Conservation (phyloP, 2,113 vertebrate species). For the Odobenus rosmarus region DNA sequence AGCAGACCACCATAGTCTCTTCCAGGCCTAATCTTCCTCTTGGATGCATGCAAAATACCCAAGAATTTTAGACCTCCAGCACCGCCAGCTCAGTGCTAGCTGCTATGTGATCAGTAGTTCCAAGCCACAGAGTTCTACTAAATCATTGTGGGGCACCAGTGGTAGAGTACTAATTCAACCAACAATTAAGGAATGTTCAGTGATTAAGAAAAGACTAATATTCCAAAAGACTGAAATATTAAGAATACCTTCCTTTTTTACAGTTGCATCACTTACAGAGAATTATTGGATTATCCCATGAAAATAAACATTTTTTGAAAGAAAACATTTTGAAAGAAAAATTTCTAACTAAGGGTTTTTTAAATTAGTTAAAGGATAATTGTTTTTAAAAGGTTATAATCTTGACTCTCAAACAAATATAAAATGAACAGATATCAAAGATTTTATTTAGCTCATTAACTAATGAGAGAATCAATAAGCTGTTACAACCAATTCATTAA, state of each 20-base stretch:
- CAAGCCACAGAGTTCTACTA: not conserved
- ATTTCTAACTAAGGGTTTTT: not conserved
- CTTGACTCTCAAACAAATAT: not conserved
- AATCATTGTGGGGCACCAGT: not conserved
- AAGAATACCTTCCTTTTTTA: no score
- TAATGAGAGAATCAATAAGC: not conserved
- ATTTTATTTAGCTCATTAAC: not conserved
- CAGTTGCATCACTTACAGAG: no score
- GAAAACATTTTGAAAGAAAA: not conserved
- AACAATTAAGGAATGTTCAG: not conserved
- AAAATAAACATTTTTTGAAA: slow-evolving; percentile 5
- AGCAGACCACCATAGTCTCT: not conserved
- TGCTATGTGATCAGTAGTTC: not conserved
- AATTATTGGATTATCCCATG: not conserved
- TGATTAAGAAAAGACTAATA: not conserved
- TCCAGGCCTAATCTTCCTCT: not conserved
- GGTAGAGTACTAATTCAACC: not conserved
- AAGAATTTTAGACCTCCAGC: not conserved
- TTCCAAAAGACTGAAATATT: not conserved
- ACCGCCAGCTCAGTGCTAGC: not conserved
- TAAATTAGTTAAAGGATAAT: not conserved
- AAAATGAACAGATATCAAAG: not conserved
- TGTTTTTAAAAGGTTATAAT: slow-evolving; percentile 32
- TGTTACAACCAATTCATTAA: not conserved
- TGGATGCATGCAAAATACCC: not conserved